Conservation (phyloP, 2,888 invertebrate species). For the Alentia gelatinosa region DNA sequence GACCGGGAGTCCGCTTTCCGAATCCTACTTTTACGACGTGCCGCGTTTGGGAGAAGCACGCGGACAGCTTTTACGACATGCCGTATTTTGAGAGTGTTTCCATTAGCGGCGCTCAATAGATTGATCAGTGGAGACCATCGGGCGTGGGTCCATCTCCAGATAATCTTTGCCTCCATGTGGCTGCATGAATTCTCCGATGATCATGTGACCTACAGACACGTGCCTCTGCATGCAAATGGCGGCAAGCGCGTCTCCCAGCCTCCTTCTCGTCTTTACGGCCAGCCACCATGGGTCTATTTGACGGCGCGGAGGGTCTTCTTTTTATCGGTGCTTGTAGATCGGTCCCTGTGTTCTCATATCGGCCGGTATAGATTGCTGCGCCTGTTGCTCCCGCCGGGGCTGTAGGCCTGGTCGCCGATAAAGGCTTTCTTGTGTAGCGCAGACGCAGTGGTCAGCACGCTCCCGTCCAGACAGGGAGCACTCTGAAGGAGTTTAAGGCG, state of each 20-base stretch:
- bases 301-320: neutral
- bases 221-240: neutral
- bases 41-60: neutral
- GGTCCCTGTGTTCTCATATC: conserved; percentile 32
- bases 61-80: neutral
- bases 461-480: neutral
- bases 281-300: neutral
- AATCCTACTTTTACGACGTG: neutral
- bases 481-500: no score
- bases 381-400: neutral
- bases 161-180: neutral
- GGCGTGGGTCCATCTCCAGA: neutral
- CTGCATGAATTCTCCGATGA: neutral
- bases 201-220: neutral
- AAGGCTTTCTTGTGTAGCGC: neutral
- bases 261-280: neutral
- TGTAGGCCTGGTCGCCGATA: neutral
- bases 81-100: neutral
- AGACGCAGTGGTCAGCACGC: neutral
- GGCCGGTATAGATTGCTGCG: neutral
- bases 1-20: neutral
- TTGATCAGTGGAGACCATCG: neutral
- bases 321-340: neutral
- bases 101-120: neutral
- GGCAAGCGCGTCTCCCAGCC: no score